These are phyloP conservation scores for Syngnathus typhle DNA, from an alignment of 2,113 vertebrate species.

Conservation along the genomic window DNA sequence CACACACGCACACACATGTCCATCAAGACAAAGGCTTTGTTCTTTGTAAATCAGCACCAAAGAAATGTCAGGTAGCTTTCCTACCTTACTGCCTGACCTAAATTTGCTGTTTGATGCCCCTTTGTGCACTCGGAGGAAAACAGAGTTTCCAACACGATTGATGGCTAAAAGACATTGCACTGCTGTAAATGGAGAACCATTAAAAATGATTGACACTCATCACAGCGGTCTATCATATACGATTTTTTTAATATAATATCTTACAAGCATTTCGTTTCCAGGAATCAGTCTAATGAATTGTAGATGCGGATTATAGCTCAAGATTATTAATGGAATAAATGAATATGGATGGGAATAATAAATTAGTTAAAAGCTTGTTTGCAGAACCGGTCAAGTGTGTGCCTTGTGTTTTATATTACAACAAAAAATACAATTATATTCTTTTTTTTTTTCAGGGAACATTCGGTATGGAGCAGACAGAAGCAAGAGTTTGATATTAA, in stretches of 20 bases:
- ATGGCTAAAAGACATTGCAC: background rate
- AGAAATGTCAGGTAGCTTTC: constrained; percentile 30
- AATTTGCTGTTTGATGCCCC: constrained; percentile 34
- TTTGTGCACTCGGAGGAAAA: constrained; percentile 18
- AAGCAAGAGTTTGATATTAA: too few species aligned
- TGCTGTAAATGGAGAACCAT: background rate
- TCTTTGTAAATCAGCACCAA: constrained; percentile 30
- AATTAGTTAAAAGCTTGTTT: background rate
- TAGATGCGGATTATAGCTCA: background rate
- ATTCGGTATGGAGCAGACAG: background rate
- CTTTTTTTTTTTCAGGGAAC: background rate
- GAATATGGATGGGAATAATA: background rate
- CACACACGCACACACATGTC: background rate
- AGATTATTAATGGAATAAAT: constrained; percentile 2
- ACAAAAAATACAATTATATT: background rate
- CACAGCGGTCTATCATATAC: background rate
- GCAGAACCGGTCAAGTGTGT: background rate
- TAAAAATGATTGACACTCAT: constrained; percentile 1
- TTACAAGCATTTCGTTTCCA: background rate
- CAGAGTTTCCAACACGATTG: constrained; percentile 13
- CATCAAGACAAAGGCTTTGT: constrained; percentile 24
- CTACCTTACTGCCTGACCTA: constrained; percentile 24
- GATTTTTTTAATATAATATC: background rate
- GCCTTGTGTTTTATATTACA: background rate
- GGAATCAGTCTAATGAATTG: background rate